Evolutionary conservation across 2,113 vertebrate genomes (phyloP).

Genomic region (Pomatorhinus ruficollis): DNA sequence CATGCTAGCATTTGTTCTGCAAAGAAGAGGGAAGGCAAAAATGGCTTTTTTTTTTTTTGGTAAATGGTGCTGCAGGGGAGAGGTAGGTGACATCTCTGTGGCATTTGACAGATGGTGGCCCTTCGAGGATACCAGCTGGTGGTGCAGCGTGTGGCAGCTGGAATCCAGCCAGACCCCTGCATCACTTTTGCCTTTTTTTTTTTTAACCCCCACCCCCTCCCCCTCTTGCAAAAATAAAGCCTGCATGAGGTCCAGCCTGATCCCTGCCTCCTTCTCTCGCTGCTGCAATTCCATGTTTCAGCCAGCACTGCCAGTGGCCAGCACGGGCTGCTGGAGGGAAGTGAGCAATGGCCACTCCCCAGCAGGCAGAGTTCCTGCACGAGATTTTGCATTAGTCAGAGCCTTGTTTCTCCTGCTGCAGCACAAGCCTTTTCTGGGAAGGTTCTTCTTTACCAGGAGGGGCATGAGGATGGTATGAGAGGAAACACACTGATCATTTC

Average conservation of each 20-base stretch:
- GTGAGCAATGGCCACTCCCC: neutral
- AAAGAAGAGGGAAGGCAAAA: neutral
- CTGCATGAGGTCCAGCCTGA: neutral
- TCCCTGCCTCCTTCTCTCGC: neutral
- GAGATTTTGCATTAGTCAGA: neutral
- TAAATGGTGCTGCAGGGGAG: neutral
- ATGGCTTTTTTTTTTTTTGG: neutral
- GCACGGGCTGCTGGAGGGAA: neutral
- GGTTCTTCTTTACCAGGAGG: neutral
- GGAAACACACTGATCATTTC: neutral
- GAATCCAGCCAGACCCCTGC: neutral
- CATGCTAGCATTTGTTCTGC: neutral
- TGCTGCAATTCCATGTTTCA: neutral
- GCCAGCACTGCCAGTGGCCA: neutral
- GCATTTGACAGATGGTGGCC: neutral
- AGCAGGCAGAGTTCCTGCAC: neutral
- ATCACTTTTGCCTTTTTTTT: neutral
- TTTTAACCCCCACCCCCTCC: accelerated
- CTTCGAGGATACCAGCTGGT: neutral
- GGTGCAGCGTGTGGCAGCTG: neutral
- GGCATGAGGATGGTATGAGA: neutral
- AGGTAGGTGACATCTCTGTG: neutral
- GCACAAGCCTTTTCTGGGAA: neutral
- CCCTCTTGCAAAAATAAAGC: neutral
- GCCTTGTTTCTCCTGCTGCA: neutral